Evolutionary conservation across 1,140 invertebrate genomes (phyloP).

Genomic region (Formica selysi): DNA sequence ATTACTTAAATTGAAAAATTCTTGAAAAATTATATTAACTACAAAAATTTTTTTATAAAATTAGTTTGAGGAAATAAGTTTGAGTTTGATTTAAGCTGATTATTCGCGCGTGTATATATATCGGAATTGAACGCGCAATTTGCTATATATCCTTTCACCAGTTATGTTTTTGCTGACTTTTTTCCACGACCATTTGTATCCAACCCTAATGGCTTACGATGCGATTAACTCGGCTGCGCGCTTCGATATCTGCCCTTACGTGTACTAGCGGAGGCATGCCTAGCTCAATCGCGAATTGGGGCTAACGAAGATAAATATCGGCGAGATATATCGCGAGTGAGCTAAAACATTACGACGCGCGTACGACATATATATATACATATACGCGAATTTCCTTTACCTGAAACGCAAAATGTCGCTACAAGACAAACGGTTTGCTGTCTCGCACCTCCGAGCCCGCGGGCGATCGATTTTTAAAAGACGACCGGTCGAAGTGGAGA

Average conservation of each 20-base stretch:
- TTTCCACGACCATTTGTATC: conserved; percentile 47
- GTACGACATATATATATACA: background rate
- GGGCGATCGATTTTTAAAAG: conserved; percentile 51
- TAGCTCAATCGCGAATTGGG: conserved; percentile 43
- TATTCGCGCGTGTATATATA: background rate
- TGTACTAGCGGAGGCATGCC: background rate
- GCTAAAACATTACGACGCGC: background rate
- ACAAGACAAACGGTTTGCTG: conserved; percentile 41
- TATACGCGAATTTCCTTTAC: conserved; percentile 22
- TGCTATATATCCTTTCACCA: background rate
- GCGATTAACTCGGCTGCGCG: conserved; percentile 37
- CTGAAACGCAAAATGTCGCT: conserved; percentile 51
- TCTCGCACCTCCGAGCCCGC: background rate
- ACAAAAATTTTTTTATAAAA: too few relatives aligned
- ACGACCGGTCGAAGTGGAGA: background rate
- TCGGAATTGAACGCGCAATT: conserved; percentile 5
- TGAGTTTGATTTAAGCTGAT: conserved; percentile 4
- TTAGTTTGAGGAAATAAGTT: background rate
- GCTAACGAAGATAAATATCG: conserved; percentile 64
- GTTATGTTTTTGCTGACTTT: background rate
- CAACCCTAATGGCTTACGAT: conserved; percentile 56
- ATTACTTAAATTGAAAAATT: background rate
- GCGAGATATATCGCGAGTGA: conserved; percentile 6
- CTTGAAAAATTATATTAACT: background rate
- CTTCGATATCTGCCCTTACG: conserved; percentile 27